Evolutionary conservation across 2,113 vertebrate species (phyloP), one percentile per base, ranked within the genome.

Genomic region (Mormyrus lacerda): DNA sequence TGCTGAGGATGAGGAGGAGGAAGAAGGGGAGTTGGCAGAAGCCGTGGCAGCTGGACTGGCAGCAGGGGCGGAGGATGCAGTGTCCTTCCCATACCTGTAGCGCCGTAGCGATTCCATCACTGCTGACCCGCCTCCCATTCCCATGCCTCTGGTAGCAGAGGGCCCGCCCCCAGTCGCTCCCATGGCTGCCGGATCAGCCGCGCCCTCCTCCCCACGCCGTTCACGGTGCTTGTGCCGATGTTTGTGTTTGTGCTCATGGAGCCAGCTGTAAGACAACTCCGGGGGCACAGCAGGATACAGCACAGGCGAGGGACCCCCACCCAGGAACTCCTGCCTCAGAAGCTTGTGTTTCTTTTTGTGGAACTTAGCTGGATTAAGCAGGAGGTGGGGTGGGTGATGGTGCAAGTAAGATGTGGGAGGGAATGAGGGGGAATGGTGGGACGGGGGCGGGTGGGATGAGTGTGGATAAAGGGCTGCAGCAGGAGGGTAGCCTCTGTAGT

Each of bases 241-340:
- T 61, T 98, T 97, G 91, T 99, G 98, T 93, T 99, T 99, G 92
- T 99, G 98, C n/a, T 99, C 96, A 0, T 97, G 95, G 95, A 97
- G 98, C 98, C 98, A 99, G 91, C 98, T 97, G 0, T 99, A 99
- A n/a, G 98, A 98, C 92, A 99, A 96, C 91, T 99, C 98, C 0
- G 98, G 97, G 0, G 98, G 97, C 88, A 99, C 97, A 0, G 98
- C 96, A 86, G 98, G 98, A 58, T 97, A 99, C 88, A 98, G 96
- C 93, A 99, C 97, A 3, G 98, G 97, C 42, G 98, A 95, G 13
- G 98, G 96, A 0, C 95, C 0, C 96, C 97, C 84, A 91, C 96
- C 93, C 94, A 97, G 95, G 87, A 97, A 96, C 88, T 98, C 98
- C 91, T 97, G 97, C 88, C 97, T 96, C 31, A 97, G 91, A 19